Evolutionary conservation across 2,888 invertebrate species (phyloP).

Genomic region (Stenoptilia bipunctidactyla): DNA sequence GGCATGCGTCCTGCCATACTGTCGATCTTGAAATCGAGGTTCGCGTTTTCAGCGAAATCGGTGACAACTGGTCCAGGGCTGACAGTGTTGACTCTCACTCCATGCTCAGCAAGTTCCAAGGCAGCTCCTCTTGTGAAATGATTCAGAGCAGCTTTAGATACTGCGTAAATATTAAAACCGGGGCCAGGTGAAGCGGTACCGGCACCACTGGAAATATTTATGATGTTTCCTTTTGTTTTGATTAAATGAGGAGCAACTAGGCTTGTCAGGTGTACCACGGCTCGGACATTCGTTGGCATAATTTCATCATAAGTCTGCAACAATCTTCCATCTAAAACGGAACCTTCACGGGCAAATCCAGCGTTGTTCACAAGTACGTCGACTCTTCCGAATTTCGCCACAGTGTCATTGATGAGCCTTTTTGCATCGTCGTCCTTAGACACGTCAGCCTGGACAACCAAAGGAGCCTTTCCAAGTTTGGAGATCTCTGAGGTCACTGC

Average conservation of each 20-base stretch:
- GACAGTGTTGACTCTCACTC: constrained; percentile 50
- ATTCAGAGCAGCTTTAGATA: constrained; percentile 25
- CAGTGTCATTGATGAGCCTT: constrained; percentile 19
- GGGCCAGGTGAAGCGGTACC: constrained; percentile 12
- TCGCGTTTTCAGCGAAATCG: constrained; percentile 19
- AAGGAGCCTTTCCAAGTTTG: constrained; percentile 15
- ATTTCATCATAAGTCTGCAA: constrained; percentile 20
- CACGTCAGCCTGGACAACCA: constrained; percentile 24
- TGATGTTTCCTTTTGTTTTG: constrained; percentile 24
- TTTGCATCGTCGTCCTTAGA: constrained; percentile 22
- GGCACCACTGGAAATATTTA: constrained; percentile 24
- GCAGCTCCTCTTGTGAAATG: constrained; percentile 24
- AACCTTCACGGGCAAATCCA: constrained; percentile 16
- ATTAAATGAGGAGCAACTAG: constrained; percentile 23
- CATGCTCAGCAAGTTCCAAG: constrained; percentile 19
- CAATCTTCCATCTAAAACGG: constrained; percentile 13
- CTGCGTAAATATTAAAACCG: constrained; percentile 14
- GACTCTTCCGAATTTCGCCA: constrained; percentile 23
- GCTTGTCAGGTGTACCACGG: constrained; percentile 18
- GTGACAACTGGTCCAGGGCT: constrained; percentile 71
- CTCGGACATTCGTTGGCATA: constrained; percentile 22
- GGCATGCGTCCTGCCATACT: constrained; percentile 6
- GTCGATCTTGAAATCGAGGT: neutral
- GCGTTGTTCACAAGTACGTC: constrained; percentile 31
- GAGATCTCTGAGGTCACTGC: constrained; percentile 18